Percentiles rank a stretch among this genome's conserved stretches.
These are phyloP conservation scores for Cotesia chilonis DNA, from an alignment of 1,140 invertebrate genomes.

Conservation along the genomic window DNA sequence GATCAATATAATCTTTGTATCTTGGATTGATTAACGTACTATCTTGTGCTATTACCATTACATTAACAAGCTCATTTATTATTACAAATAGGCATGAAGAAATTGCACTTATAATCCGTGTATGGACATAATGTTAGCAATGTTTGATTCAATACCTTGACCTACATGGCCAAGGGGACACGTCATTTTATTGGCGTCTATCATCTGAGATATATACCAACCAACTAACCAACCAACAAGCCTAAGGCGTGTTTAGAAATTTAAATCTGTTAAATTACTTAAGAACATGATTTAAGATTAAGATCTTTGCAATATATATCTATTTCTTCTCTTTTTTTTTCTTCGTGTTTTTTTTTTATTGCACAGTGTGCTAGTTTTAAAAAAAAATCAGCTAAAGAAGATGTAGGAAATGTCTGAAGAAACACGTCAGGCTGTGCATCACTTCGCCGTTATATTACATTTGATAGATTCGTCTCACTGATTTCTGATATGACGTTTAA, in stretches of 20 bases:
- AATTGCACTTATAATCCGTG: constrained; percentile 42
- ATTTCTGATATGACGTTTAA: background rate
- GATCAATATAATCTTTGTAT: constrained; percentile 14
- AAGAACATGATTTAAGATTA: constrained; percentile 2
- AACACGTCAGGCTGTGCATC: constrained; percentile 28
- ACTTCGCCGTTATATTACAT: background rate
- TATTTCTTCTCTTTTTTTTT: background rate
- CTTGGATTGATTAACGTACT: background rate
- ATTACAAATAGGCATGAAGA: constrained; percentile 6
- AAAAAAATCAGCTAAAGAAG: background rate
- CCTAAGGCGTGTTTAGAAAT: constrained; percentile 9
- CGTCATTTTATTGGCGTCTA: background rate
- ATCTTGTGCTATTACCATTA: background rate
- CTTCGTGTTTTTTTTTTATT: background rate
- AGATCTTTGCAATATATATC: background rate
- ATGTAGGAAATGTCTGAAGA: constrained; percentile 1
- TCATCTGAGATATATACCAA: background rate
- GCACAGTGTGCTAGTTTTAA: background rate
- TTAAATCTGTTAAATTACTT: background rate
- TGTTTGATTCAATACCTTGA: constrained; percentile 62
- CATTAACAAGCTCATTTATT: background rate
- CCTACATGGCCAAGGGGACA: constrained; percentile 47
- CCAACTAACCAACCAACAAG: too few relatives aligned
- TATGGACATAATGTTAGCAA: constrained; percentile 59
- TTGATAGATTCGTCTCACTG: background rate